These are phyloP conservation scores for Melinopterus prodromus DNA, from an alignment of 2,888 invertebrate genomes.

Conservation along the genomic window DNA sequence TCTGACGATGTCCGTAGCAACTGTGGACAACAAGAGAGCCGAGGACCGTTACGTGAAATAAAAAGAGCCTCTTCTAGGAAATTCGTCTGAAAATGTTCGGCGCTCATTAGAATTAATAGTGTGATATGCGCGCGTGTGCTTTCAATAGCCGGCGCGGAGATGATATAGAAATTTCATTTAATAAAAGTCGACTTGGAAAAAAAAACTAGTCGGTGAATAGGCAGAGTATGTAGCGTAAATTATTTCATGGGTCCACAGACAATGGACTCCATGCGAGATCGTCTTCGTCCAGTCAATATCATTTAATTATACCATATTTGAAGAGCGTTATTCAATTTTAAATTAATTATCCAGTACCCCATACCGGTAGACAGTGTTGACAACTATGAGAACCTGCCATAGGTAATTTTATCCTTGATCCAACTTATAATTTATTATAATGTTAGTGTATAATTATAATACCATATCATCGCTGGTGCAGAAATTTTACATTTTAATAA, in stretches of 20 bases:
- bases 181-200: constrained; percentile 34
- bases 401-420: neutral
- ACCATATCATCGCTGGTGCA: too few species aligned
- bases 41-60: constrained; percentile 42
- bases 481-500: too few species aligned
- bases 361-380: neutral
- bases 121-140: constrained; percentile 19
- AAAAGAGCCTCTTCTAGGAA: constrained; percentile 45
- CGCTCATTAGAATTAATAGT: constrained; percentile 47
- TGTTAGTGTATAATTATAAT: too few species aligned
- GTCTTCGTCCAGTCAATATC: constrained; percentile 10
- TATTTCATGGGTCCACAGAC: constrained; percentile 16
- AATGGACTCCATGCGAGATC: constrained; percentile 13
- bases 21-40: constrained; percentile 28
- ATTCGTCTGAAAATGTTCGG: constrained; percentile 47
- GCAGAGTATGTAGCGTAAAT: constrained; percentile 26
- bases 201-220: constrained; percentile 23
- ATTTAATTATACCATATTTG: constrained; percentile 27
- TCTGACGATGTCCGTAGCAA: neutral
- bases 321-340: constrained; percentile 20
- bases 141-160: constrained; percentile 33
- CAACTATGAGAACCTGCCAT: neutral
- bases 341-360: constrained; percentile 14
- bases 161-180: constrained; percentile 37
- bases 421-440: too few species aligned